Percentiles rank a stretch among this genome's conserved stretches.
phyloP scores from a whole-genome alignment of 2,797 vertebrate genomes.

The Mus caroli region DNA sequence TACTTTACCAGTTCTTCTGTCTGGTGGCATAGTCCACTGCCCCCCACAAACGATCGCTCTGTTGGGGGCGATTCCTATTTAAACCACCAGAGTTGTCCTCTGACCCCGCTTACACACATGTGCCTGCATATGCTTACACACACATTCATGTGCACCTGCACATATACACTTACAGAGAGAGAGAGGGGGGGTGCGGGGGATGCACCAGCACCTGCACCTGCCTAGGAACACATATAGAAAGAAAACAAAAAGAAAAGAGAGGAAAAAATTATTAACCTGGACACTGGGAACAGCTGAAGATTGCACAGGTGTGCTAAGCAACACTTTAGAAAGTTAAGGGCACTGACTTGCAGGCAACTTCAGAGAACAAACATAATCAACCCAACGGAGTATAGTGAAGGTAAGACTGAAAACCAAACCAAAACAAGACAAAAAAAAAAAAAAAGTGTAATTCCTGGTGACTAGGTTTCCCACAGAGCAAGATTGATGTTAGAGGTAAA shows the following conservation, averaged over 20 bases:
- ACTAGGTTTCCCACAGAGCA: not conserved
- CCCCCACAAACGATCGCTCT: not conserved
- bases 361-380: not conserved
- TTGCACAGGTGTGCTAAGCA: not conserved
- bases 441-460: not conserved
- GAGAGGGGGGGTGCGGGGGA: rapidly evolving
- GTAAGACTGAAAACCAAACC: not conserved
- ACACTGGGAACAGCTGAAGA: not conserved
- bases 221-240: not conserved
- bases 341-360: not conserved
- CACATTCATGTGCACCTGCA: not conserved
- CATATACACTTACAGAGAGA: not conserved
- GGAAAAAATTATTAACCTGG: not conserved
- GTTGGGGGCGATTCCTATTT: not conserved
- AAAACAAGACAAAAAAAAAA: not conserved
- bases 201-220: not conserved
- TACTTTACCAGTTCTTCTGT: not conserved
- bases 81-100: not conserved
- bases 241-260: not conserved
- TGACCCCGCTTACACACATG: not conserved
- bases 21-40: not conserved
- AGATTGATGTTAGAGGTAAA: not conserved
- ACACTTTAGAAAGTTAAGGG: not conserved
- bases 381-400: not conserved
- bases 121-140: not conserved